Evolutionary conservation across 53 echinoderm and acorn worm species (phyloP).

Genomic region (Echinarachnius parma): DNA sequence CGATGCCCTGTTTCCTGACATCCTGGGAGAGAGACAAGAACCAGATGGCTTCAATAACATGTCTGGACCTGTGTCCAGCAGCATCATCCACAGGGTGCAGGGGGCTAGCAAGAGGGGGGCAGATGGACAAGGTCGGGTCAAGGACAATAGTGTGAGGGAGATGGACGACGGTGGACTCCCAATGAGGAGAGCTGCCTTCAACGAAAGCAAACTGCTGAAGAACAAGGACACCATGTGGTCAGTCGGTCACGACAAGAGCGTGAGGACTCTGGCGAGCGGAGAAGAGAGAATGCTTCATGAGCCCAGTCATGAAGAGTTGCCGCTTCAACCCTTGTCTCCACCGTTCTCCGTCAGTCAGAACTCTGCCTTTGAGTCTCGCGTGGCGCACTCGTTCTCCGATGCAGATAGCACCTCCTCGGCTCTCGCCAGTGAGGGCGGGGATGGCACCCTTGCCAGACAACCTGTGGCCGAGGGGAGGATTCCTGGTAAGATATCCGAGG

Average conservation of each 20-base stretch:
- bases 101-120: no score
- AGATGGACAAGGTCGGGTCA: no score
- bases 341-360: constrained; percentile 37
- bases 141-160: no score
- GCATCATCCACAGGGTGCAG: no score
- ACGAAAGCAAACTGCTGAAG: not conserved
- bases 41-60: constrained; percentile 11
- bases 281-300: constrained; percentile 22
- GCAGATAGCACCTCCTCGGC: constrained; percentile 45
- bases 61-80: no score
- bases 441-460: constrained; percentile 24
- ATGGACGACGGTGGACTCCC: not conserved
- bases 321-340: constrained; percentile 18
- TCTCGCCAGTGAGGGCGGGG: constrained; percentile 35
- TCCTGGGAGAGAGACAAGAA: constrained; percentile 7
- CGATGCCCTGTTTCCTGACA: constrained; percentile 30
- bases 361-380: constrained; percentile 43
- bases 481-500: constrained; percentile 19
- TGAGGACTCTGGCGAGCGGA: constrained; percentile 6
- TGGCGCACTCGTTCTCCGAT: constrained; percentile 36
- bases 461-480: constrained; percentile 33
- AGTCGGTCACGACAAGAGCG: constrained; percentile 14
- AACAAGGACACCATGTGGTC: constrained; percentile 38
- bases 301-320: constrained; percentile 1
- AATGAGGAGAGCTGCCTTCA: constrained; percentile 8